phyloP scores from a whole-genome alignment of 2,113 vertebrate genomes.

The Triplophysa rosa region DNA sequence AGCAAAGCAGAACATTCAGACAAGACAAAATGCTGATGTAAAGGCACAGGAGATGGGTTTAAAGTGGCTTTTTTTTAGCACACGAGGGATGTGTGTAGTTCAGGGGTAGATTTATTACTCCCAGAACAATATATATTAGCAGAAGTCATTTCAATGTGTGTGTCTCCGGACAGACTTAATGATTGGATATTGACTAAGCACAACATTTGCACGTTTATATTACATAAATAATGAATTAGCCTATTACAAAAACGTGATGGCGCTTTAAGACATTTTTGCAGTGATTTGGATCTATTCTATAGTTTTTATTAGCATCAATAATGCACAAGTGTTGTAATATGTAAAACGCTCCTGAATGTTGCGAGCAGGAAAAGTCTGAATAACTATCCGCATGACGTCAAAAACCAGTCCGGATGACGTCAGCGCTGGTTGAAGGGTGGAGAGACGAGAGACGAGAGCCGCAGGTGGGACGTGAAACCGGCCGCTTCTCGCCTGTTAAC shows the following conservation, averaged over 20 bases:
- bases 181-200: no score
- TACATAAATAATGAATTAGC: no score
- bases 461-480: slow-evolving; percentile 54
- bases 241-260: no score
- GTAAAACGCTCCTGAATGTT: neutral
- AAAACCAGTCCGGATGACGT: slow-evolving; percentile 44
- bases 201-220: no score
- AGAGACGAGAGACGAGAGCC: slow-evolving; percentile 28
- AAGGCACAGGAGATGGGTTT: slow-evolving; percentile 5
- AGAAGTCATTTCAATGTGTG: neutral
- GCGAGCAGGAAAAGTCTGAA: neutral
- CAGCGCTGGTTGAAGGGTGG: slow-evolving; percentile 42
- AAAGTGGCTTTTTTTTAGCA: slow-evolving; percentile 22
- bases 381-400: slow-evolving; percentile 54
- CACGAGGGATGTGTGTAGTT: neutral
- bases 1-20: neutral
- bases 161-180: neutral
- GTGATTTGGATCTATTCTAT: no score
- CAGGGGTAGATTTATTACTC: neutral
- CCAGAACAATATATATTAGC: neutral
- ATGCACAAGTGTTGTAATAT: neutral
- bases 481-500: neutral
- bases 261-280: no score
- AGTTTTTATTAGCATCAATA: no score
- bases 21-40: slow-evolving; percentile 24